Base-by-base conservation (phyloP, 35 echinoderm and acorn worm species). In the Hemicentrotus pulcherrimus region DNA sequence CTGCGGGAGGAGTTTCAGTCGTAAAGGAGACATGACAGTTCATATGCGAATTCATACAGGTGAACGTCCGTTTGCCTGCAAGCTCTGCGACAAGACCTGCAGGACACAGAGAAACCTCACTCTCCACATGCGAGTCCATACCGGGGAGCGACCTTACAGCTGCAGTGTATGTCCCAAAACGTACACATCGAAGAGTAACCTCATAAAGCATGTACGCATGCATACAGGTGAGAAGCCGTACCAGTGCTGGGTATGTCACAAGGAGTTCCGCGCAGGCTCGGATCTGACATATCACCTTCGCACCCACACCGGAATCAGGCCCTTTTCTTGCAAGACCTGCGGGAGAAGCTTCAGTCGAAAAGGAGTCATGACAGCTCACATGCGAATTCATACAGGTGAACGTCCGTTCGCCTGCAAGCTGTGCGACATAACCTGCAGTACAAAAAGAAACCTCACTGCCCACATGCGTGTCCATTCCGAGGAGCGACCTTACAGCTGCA, bases 401-500 rank as follows among this genome's bases (percentile, higher is more conserved):
- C n/a, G n/a, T n/a, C n/a, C n/a, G n/a, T n/a, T n/a, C n/a, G n/a
- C n/a, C n/a, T n/a, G n/a, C 48, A 85, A 18, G n/a, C n/a, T n/a
- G n/a, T 96, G 96, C 70, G 52, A 91, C 2, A 59, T 78, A 4
- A n/a, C 52, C 15, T 98, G 95, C 92, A 91, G 91, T 14, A 88
- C 95, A 9, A 94, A 95, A 16, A 94, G 88, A 12, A 70, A 94
- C 70, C 55, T 86, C 16, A 96, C 91, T n/a, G 85, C 86, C 16
- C 98, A 99, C 94, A 94, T 88, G 55, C 86, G 95, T 11, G 48
- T 55, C 22, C 98, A 99, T 91, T 95, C 98, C 6, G 95, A 94
- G 13, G 97, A 99, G 90, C 96, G 94, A 88, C 98, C 98, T 9
- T 99, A 95, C 47, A 55, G 22, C 9, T 99, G 98, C 92, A 10